phyloP scores from a whole-genome alignment of 2,797 vertebrate species.

The Odontamblyopus lacepedii region DNA sequence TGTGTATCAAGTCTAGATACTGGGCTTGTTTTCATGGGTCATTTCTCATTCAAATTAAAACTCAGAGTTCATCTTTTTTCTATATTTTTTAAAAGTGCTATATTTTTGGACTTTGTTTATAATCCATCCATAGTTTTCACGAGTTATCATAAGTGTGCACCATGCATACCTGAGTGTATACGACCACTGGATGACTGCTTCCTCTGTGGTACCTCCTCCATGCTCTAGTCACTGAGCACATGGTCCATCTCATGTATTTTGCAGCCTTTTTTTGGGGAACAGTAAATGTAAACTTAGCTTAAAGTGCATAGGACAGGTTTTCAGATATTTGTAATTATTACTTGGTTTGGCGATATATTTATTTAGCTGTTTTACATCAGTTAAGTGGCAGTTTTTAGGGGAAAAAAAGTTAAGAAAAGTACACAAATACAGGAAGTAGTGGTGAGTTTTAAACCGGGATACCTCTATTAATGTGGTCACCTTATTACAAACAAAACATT shows the following conservation, averaged over 20 bases:
- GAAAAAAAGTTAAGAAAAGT: too few species aligned
- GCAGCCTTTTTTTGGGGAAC: slow-evolving; percentile 84
- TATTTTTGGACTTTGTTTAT: slow-evolving; percentile 23
- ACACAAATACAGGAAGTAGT: too few species aligned
- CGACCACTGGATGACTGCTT: slow-evolving; percentile 40
- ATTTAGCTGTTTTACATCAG: too few species aligned
- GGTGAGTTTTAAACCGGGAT: too few species aligned
- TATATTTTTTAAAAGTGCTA: slow-evolving; percentile 1
- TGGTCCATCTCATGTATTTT: slow-evolving; percentile 78
- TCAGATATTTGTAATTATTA: too few species aligned
- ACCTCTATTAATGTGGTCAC: too few species aligned
- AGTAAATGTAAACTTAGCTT: slow-evolving; percentile 76
- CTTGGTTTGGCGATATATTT: too few species aligned
- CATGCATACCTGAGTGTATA: slow-evolving; percentile 37
- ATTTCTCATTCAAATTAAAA: background rate
- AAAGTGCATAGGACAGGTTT: background rate
- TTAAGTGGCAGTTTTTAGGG: too few species aligned
- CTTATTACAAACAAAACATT: too few species aligned
- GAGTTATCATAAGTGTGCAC: slow-evolving; percentile 26
- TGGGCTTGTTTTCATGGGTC: slow-evolving; percentile 10
- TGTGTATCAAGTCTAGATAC: slow-evolving; percentile 21
- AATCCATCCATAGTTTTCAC: slow-evolving; percentile 33
- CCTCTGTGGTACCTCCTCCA: slow-evolving; percentile 33
- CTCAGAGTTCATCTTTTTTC: background rate
- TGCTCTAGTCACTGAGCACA: slow-evolving; percentile 27